Percentiles rank a stretch among this genome's conserved stretches.
phyloP scores from a whole-genome alignment of 1,140 invertebrate species.

The Aphidius gifuensis region DNA sequence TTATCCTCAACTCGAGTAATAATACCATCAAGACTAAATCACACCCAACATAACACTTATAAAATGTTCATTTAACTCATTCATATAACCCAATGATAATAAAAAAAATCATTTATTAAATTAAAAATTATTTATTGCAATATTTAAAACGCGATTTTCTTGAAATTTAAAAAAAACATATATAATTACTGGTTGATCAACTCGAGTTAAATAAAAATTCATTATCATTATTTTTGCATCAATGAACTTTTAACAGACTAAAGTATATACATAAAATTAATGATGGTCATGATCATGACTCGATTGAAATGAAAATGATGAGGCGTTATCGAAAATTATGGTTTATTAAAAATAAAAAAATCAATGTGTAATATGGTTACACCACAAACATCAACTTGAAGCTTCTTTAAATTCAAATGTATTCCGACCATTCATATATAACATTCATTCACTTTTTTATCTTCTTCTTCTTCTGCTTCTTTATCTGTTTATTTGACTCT shows the following conservation, averaged over 20 bases:
- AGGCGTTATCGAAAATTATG: background rate
- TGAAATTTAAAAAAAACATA: too few species aligned
- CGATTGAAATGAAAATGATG: constrained; percentile 4
- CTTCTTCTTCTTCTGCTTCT: constrained; percentile 1
- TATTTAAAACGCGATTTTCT: too few species aligned
- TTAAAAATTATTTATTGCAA: too few species aligned
- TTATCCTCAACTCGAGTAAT: background rate
- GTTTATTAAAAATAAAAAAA: background rate
- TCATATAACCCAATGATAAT: too few species aligned
- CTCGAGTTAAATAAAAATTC: background rate
- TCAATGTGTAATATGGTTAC: constrained; percentile 4
- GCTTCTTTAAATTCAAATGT: constrained; percentile 38
- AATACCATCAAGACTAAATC: background rate
- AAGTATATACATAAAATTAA: background rate
- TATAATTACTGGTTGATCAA: too few species aligned
- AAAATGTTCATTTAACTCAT: too few species aligned
- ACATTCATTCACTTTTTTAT: constrained; percentile 10
- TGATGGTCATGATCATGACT: background rate
- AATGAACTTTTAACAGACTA: too few species aligned
- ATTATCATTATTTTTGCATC: background rate
- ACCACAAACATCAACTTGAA: background rate
- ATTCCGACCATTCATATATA: constrained; percentile 32
- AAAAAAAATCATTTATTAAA: too few species aligned
- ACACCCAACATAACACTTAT: too few species aligned
- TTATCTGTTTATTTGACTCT: background rate